Evolutionary conservation across 2,797 vertebrate genomes (phyloP), one percentile per base, ranked within the genome.

Genomic region (Pampus argenteus): DNA sequence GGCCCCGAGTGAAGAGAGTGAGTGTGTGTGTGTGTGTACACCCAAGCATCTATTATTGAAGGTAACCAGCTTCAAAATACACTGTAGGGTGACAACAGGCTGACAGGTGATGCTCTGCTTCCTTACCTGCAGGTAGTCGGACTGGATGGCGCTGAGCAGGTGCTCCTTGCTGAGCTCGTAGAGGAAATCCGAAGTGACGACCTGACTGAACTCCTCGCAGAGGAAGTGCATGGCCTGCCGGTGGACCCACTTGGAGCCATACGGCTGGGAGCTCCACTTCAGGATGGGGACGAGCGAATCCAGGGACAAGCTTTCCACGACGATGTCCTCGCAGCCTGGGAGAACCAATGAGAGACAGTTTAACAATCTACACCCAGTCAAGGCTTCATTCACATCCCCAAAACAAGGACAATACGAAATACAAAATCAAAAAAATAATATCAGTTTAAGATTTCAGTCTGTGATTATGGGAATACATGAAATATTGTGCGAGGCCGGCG

Each of bases 211-310:
- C 88, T 99, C 98, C 95, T 99, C 98, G 83, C 98, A 99, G 89
- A 99, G 96, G 95, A 99, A 99, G 95, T 99, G 97, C 65, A 97
- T 92, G 0, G 96, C 98, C 92, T 99, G 98, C n/a, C 97, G 95
- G 90, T 99, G 95, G 23, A 99, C 98, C 98, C 98, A 99, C 82
- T 98, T 98, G 71, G 98, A 99, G 69, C 98, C 98, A 0, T 99
- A 98, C 0, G 98, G 97, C 94, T 99, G 98, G 14, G 97, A 97
- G 91, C 98, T 99, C 98, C 98, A 99, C 93, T 98, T 99, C 85
- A 99, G 94, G 91, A 99, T 97, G 87, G 97, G 94, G 71, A 98
- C 96, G 69, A 99, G 94, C 0, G 97, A 97, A 91, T 99, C 98
- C 88, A 99, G 93, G 2, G 96, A 98, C 91, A 99, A 95, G 91